A percentile compares a stretch with the other conserved stretches of the same genome.
Conservation (phyloP, 2,797 vertebrate genomes). For the Iguana delicatissima region DNA sequence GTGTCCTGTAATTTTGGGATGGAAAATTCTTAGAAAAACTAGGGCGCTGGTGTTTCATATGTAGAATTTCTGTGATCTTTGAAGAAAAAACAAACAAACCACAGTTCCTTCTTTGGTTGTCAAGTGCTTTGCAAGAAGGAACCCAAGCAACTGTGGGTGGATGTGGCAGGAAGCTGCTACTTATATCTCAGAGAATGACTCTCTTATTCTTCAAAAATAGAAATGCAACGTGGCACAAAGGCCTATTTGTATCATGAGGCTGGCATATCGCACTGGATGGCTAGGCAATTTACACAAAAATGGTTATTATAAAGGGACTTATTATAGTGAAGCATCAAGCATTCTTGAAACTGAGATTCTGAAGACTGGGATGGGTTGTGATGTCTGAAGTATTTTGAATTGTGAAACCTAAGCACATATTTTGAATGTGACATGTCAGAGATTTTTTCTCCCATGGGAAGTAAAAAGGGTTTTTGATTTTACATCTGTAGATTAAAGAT, state of each 20-base stretch:
- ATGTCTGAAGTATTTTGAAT: slow-evolving; percentile 40
- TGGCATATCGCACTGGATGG: slow-evolving; percentile 52
- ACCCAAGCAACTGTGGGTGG: slow-evolving; percentile 65
- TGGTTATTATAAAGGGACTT: slow-evolving; percentile 41
- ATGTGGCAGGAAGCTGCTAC: slow-evolving; percentile 75
- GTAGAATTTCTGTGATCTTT: slow-evolving; percentile 50
- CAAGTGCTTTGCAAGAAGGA: slow-evolving; percentile 65
- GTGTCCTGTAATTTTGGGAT: slow-evolving; percentile 9
- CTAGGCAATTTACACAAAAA: slow-evolving; percentile 39
- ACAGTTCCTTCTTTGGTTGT: slow-evolving; percentile 49
- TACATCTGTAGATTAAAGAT: background rate
- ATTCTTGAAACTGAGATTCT: slow-evolving; percentile 11
- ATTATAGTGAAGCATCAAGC: slow-evolving; percentile 15
- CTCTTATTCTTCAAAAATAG: slow-evolving; percentile 76
- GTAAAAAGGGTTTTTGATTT: background rate
- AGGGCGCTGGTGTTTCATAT: background rate
- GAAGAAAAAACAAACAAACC: background rate
- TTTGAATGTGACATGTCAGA: slow-evolving; percentile 15
- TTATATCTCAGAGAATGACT: slow-evolving; percentile 72
- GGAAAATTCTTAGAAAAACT: slow-evolving; percentile 28
- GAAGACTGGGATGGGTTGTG: background rate
- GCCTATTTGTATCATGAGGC: slow-evolving; percentile 53
- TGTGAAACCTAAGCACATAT: slow-evolving; percentile 20
- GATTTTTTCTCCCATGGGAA: background rate
- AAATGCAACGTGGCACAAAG: slow-evolving; percentile 70